Conservation (phyloP, 2,888 invertebrate species). For the Hirtodrosophila trivittata region DNA sequence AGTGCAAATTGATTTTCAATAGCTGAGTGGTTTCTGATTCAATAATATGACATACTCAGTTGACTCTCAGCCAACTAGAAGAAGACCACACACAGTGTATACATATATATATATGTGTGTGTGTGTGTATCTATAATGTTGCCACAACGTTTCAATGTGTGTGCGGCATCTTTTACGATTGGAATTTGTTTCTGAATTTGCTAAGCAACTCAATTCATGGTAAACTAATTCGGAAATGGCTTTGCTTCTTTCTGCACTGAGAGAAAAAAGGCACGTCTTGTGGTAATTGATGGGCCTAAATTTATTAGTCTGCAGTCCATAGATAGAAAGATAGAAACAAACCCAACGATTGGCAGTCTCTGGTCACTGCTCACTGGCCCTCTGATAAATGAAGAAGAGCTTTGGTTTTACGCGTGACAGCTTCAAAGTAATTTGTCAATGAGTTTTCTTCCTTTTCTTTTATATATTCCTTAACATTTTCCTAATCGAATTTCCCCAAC, state of each 20-base stretch:
- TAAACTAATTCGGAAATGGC: slow-evolving; percentile 26
- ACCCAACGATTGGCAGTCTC: slow-evolving; percentile 20
- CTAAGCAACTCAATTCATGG: slow-evolving; percentile 46
- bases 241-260: slow-evolving; percentile 28
- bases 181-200: slow-evolving; percentile 28
- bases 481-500: slow-evolving; percentile 24
- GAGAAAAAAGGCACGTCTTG: slow-evolving; percentile 1
- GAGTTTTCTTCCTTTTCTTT: slow-evolving; percentile 11
- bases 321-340: slow-evolving; percentile 26
- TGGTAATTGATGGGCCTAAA: slow-evolving; percentile 59
- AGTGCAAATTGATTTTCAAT: slow-evolving; percentile 81
- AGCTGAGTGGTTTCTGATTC: slow-evolving; percentile 81
- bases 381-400: slow-evolving; percentile 62
- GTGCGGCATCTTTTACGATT: slow-evolving; percentile 33
- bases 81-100: slow-evolving; percentile 39
- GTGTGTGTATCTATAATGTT: slow-evolving; percentile 6
- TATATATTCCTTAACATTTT: no score
- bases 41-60: slow-evolving; percentile 77
- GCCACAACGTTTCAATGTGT: slow-evolving; percentile 1
- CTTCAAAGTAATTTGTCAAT: slow-evolving; percentile 74
- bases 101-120: background rate
- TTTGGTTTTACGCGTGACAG: slow-evolving; percentile 56
- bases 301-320: slow-evolving; percentile 12
- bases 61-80: slow-evolving; percentile 58
- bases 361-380: slow-evolving; percentile 34